These are phyloP conservation scores for Lepas anatifera DNA, from an alignment of 2,888 invertebrate genomes.

Conservation along the genomic window DNA sequence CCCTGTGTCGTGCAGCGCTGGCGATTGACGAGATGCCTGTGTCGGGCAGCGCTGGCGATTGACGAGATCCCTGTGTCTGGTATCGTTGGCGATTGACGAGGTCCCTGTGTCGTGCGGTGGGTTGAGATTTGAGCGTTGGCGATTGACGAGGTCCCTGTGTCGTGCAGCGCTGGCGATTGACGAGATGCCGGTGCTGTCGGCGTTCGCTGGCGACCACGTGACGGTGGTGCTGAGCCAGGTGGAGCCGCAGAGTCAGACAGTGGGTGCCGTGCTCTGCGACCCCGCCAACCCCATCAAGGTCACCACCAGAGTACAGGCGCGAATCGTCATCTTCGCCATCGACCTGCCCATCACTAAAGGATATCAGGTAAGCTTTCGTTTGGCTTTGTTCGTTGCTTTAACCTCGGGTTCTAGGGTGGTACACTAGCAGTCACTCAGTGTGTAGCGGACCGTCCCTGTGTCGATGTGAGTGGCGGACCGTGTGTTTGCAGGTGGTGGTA, in stretches of 20 bases:
- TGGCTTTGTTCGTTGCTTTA: too few relatives aligned
- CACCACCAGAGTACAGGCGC: slow-evolving; percentile 68
- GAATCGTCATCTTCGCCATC: slow-evolving; percentile 88
- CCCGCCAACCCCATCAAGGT: slow-evolving; percentile 65
- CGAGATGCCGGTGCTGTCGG: slow-evolving; percentile 46
- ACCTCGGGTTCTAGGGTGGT: too few relatives aligned
- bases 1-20: too few relatives aligned
- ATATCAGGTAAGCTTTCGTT: slow-evolving; percentile 58
- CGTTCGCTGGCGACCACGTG: slow-evolving; percentile 91
- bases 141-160: too few relatives aligned
- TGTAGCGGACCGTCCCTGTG: too few relatives aligned
- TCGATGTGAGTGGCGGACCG: too few relatives aligned
- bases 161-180: background rate
- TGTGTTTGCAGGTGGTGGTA: too few relatives aligned
- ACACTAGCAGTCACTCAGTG: too few relatives aligned
- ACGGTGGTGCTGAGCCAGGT: slow-evolving; percentile 66
- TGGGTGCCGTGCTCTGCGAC: slow-evolving; percentile 82
- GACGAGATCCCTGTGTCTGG: slow-evolving; percentile 41
- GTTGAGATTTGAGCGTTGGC: too few relatives aligned
- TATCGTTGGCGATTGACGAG: slow-evolving; percentile 90
- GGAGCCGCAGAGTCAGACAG: slow-evolving; percentile 47
- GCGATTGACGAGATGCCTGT: too few relatives aligned
- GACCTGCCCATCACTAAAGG: slow-evolving; percentile 83
- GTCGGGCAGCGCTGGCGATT: background rate
- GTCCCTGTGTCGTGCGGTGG: too few relatives aligned